Evolutionary conservation across 2,888 invertebrate genomes (phyloP).

Genomic region (Ctena decussata): DNA sequence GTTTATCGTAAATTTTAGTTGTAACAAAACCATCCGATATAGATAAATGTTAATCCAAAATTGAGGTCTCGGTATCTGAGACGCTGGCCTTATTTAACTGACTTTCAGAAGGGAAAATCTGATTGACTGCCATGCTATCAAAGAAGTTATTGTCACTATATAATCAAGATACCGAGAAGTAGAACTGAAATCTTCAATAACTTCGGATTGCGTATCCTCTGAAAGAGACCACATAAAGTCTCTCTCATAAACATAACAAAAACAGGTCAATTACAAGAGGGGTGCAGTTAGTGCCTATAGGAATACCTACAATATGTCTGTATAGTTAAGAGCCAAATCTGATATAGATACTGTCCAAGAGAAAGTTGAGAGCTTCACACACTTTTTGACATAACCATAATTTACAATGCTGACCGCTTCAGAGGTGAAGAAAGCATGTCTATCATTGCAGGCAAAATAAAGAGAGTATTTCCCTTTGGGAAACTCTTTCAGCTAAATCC

Average conservation of each 20-base stretch:
- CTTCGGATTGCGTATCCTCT: too few species aligned
- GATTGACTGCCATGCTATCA: too few species aligned
- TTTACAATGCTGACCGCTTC: neutral
- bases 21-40: too few species aligned
- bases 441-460: neutral
- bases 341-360: neutral
- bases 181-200: neutral
- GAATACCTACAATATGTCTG: neutral
- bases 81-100: neutral
- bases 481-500: neutral
- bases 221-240: neutral
- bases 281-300: neutral
- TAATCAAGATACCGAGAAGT: neutral
- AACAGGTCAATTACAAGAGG: neutral
- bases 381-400: neutral
- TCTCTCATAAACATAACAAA: neutral
- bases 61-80: too few species aligned
- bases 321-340: neutral
- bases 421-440: neutral
- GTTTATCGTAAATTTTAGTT: too few species aligned
- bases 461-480: neutral
- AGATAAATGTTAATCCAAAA: too few species aligned
- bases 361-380: neutral
- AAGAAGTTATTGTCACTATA: neutral
- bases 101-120: neutral